phyloP scores from a whole-genome alignment of 92 coral and sea anemone species.

The Siderastrea siderea region DNA sequence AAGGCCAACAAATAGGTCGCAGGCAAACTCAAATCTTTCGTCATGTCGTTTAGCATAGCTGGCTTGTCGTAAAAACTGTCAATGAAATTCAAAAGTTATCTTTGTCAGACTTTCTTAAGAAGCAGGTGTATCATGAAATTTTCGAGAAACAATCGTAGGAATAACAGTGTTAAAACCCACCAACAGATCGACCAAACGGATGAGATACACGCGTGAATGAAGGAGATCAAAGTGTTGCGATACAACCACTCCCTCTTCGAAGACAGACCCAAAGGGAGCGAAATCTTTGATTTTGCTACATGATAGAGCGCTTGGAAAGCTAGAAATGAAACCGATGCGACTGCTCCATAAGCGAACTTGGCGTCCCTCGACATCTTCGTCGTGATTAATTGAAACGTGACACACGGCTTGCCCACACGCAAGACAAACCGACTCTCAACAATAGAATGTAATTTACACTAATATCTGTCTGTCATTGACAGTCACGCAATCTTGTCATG shows the following conservation, averaged over 20 bases:
- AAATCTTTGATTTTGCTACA: background rate
- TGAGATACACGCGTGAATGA: conserved; percentile 27
- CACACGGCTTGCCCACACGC: background rate
- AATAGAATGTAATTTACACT: background rate
- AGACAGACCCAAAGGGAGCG: background rate
- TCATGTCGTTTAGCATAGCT: background rate
- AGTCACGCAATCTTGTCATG: conserved; percentile 8
- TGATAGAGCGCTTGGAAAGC: background rate
- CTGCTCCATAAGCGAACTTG: background rate
- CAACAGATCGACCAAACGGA: conserved; percentile 19
- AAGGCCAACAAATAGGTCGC: conserved; percentile 2
- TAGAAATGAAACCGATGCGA: conserved; percentile 4
- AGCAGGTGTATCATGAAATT: background rate
- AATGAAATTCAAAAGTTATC: background rate
- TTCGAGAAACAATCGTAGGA: background rate
- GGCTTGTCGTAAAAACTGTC: conserved; percentile 6
- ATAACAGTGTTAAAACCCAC: background rate
- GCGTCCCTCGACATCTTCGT: background rate
- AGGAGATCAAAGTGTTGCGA: conserved; percentile 11
- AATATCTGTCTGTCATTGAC: background rate
- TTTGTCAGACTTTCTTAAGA: background rate
- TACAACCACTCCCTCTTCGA: conserved; percentile 25
- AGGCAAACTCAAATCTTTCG: background rate
- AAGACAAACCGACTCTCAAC: too few relatives aligned
- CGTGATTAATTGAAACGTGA: background rate